Conservation (phyloP, 1,140 invertebrate species). For the Pseudomyrmex cubaensis region DNA sequence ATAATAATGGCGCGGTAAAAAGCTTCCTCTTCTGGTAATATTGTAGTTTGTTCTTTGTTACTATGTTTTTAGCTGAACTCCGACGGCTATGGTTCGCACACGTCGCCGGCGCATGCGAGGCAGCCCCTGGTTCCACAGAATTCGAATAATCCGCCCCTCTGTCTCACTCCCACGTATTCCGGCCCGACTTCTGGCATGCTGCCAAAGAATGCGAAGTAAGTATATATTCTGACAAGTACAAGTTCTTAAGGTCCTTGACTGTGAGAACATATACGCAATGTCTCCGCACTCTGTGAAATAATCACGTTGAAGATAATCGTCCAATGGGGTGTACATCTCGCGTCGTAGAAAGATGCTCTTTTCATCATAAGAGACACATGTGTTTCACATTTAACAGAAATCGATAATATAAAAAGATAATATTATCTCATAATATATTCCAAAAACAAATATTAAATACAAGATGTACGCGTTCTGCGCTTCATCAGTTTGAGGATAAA, state of each 20-base stretch:
- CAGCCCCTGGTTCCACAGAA: conserved; percentile 88
- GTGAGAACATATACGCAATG: background rate
- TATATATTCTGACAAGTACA: conserved; percentile 75
- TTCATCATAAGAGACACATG: too few relatives aligned
- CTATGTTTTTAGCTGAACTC: conserved; percentile 88
- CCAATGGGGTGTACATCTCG: background rate
- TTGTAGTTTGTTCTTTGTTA: conserved; percentile 28
- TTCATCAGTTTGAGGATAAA: conserved; percentile 22
- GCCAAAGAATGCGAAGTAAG: conserved; percentile 97
- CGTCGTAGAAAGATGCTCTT: too few relatives aligned
- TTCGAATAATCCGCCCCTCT: conserved; percentile 85
- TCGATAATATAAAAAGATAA: background rate
- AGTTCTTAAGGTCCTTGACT: conserved; percentile 49
- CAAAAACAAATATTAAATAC: background rate
- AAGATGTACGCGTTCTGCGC: background rate
- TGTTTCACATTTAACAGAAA: too few relatives aligned
- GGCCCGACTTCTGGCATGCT: conserved; percentile 82
- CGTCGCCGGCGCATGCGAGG: conserved; percentile 91
- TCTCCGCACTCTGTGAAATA: background rate
- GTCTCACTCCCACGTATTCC: conserved; percentile 84
- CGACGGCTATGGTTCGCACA: conserved; percentile 93
- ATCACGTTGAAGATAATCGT: background rate
- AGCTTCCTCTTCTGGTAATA: background rate
- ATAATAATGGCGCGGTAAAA: background rate
- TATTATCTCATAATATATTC: conserved; percentile 7